Conservation (phyloP, 2,113 vertebrate genomes). For the Podarcis cretensis region DNA sequence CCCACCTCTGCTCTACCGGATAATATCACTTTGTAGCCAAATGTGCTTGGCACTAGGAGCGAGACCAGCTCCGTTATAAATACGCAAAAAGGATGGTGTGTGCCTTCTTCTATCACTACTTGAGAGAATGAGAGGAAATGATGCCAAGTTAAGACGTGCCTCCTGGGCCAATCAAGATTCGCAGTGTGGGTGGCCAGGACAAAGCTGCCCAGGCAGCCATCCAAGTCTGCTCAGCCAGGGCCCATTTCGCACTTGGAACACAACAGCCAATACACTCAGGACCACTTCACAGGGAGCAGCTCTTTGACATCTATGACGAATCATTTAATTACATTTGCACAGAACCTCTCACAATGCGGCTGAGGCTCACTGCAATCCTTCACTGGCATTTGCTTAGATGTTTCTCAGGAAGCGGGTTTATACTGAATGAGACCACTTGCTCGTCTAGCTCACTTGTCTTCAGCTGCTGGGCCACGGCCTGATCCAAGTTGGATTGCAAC, state of each 20-base stretch:
- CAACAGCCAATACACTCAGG: not conserved
- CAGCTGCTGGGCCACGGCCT: no score
- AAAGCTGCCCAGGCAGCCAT: not conserved
- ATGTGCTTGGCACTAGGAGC: not conserved
- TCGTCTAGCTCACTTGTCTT: no score
- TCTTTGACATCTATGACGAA: not conserved
- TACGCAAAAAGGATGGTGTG: not conserved
- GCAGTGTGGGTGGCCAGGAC: constrained; percentile 4
- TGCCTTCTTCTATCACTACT: not conserved
- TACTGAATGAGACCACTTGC: no score
- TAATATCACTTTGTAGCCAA: not conserved
- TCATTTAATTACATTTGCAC: not conserved
- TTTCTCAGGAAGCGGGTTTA: no score
- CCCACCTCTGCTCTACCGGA: no score
- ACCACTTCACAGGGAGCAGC: not conserved
- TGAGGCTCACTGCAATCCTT: not conserved
- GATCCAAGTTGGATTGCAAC: no score
- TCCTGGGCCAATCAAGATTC: not conserved
- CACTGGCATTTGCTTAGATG: not conserved
- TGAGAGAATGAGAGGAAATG: no score
- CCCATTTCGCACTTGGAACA: not conserved
- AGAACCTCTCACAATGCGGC: not conserved
- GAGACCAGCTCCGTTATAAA: not conserved
- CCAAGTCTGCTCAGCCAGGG: not conserved
- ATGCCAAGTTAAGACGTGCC: not conserved